Percentiles rank a stretch among this genome's conserved stretches.
phyloP scores from a whole-genome alignment of 1,140 invertebrate genomes.

The Acromyrmex echinatior region DNA sequence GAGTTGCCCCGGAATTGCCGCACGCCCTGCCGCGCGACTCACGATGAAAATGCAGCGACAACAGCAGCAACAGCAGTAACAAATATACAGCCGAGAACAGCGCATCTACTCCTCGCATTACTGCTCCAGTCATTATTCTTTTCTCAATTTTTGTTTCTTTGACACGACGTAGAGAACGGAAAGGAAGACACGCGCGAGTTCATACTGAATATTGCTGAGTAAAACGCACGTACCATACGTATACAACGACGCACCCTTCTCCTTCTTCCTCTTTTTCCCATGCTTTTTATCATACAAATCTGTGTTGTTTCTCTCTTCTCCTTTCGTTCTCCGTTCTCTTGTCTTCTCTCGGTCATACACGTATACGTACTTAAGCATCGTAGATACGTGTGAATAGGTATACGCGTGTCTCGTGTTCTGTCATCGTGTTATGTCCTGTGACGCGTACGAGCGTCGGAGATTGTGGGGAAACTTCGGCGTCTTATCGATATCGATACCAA shows the following conservation, averaged over 20 bases:
- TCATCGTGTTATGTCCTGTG: neutral
- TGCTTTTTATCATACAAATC: neutral
- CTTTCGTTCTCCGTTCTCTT: neutral
- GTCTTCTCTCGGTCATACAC: neutral
- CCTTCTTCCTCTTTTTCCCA: neutral
- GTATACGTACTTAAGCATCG: slow-evolving; percentile 52
- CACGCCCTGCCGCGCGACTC: slow-evolving; percentile 79
- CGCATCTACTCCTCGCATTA: slow-evolving; percentile 66
- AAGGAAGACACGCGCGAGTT: slow-evolving; percentile 31
- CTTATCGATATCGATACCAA: slow-evolving; percentile 5
- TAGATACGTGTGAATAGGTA: neutral
- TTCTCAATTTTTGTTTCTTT: slow-evolving; percentile 72
- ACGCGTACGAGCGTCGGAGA: neutral
- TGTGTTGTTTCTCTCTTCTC: neutral
- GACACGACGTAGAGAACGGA: neutral
- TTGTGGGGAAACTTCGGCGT: neutral
- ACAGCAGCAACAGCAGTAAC: slow-evolving; percentile 42
- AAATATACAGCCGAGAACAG: slow-evolving; percentile 62
- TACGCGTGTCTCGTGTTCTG: slow-evolving; percentile 23
- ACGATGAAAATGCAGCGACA: slow-evolving; percentile 69
- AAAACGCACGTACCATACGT: slow-evolving; percentile 37
- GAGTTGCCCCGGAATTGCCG: slow-evolving; percentile 82
- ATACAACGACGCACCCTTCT: slow-evolving; percentile 30
- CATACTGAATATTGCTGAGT: neutral
- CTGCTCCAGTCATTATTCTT: slow-evolving; percentile 81